Evolutionary conservation across 2,113 vertebrate species (phyloP).

Genomic region (Dromas ardeola): DNA sequence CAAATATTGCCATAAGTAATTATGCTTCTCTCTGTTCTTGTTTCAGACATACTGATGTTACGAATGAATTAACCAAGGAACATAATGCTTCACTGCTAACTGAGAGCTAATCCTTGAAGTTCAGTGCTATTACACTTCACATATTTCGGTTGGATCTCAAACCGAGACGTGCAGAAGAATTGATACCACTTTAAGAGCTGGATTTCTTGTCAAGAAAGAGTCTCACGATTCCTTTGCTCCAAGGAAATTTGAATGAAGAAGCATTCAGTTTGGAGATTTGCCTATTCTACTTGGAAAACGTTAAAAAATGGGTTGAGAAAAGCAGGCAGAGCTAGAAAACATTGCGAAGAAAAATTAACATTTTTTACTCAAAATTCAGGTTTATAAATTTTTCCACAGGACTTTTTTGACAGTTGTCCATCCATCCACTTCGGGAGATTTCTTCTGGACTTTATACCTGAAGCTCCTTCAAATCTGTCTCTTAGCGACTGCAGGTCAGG

Average conservation of each 20-base stretch:
- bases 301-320: neutral
- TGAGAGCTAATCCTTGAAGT: conserved; percentile 17
- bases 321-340: neutral
- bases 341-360: neutral
- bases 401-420: neutral
- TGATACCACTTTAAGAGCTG: neutral
- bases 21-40: conserved; percentile 34
- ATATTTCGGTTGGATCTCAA: conserved; percentile 13
- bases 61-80: conserved; percentile 45
- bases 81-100: neutral
- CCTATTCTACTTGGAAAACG: neutral
- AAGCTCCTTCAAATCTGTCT: neutral
- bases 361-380: neutral
- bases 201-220: conserved; percentile 13
- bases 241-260: conserved; percentile 40
- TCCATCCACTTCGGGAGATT: neutral
- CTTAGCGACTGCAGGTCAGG: neutral
- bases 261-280: neutral
- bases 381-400: neutral
- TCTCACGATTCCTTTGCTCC: neutral
- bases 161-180: neutral
- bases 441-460: neutral
- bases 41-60: conserved; percentile 39
- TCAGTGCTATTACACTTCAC: conserved; percentile 11
- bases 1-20: conserved; percentile 56